phyloP scores from a whole-genome alignment of 2,113 vertebrate species.

The Amphilophus citrinellus region DNA sequence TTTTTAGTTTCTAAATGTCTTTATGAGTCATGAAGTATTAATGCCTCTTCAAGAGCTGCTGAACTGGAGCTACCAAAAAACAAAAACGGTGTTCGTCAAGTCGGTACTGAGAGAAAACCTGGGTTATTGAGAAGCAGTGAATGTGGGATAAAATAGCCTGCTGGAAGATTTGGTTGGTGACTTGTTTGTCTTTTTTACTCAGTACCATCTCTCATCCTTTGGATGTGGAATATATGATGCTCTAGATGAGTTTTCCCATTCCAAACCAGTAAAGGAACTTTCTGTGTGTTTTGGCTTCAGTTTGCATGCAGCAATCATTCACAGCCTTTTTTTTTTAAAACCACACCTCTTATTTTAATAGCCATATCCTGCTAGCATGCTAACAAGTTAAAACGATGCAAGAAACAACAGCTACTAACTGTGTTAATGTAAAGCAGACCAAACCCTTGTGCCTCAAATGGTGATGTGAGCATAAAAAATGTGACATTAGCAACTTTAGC shows the following conservation, averaged over 20 bases:
- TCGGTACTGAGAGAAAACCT: neutral
- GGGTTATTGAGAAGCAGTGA: neutral
- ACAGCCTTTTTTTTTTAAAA: neutral
- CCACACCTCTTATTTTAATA: fast-evolving
- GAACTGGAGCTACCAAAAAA: neutral
- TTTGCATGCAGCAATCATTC: neutral
- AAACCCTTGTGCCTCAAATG: neutral
- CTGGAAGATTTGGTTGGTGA: neutral
- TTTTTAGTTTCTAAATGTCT: slow-evolving; percentile 10
- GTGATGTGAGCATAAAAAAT: too few relatives aligned
- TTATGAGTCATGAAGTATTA: slow-evolving; percentile 9
- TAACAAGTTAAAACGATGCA: neutral
- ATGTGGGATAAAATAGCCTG: neutral
- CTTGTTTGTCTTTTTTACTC: too few relatives aligned
- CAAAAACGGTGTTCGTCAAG: neutral
- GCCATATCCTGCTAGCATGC: neutral
- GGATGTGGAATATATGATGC: neutral
- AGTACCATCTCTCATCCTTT: neutral
- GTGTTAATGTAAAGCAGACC: neutral
- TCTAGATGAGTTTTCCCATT: neutral
- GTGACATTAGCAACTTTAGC: neutral
- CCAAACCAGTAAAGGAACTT: too few relatives aligned
- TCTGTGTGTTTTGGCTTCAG: neutral
- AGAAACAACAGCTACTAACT: neutral
- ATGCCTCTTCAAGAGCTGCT: slow-evolving; percentile 9